Evolutionary conservation across 2,797 vertebrate genomes (phyloP).

Genomic region (Botia almorhae): DNA sequence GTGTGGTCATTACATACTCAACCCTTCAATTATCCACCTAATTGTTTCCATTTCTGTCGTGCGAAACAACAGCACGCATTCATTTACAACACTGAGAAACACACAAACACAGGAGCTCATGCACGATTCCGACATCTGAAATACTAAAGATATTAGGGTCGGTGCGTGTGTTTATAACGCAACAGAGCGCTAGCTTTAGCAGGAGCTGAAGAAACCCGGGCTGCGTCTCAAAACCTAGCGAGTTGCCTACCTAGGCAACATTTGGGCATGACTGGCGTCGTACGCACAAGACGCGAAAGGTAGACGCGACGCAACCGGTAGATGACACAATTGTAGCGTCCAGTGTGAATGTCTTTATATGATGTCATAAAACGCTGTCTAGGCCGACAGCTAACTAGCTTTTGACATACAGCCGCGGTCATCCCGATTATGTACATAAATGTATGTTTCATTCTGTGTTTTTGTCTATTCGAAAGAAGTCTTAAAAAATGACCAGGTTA

Average conservation of each 20-base stretch:
- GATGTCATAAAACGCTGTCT: background rate
- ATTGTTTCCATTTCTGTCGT: constrained; percentile 25
- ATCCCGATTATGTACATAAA: background rate
- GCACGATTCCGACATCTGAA: background rate
- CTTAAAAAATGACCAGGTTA: background rate
- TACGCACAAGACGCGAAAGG: background rate
- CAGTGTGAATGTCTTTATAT: background rate
- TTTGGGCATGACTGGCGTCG: background rate
- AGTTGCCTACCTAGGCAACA: background rate
- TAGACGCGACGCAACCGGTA: background rate
- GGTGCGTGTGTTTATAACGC: background rate
- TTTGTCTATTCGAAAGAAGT: background rate
- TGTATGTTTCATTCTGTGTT: background rate
- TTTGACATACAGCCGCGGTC: constrained; percentile 2
- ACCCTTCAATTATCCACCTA: constrained; percentile 49
- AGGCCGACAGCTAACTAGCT: constrained; percentile 3
- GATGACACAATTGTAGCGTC: background rate
- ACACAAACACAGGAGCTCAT: background rate
- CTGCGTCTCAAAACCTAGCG: background rate
- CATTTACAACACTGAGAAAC: constrained; percentile 14
- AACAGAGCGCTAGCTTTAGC: constrained; percentile 31
- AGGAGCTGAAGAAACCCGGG: background rate
- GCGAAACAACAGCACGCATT: constrained; percentile 53
- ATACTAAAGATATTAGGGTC: background rate
- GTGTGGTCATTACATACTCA: constrained; percentile 59